Percentiles rank a stretch among this genome's conserved stretches.
Conservation (phyloP, 2,113 vertebrate species). For the Hippocampus abdominalis region DNA sequence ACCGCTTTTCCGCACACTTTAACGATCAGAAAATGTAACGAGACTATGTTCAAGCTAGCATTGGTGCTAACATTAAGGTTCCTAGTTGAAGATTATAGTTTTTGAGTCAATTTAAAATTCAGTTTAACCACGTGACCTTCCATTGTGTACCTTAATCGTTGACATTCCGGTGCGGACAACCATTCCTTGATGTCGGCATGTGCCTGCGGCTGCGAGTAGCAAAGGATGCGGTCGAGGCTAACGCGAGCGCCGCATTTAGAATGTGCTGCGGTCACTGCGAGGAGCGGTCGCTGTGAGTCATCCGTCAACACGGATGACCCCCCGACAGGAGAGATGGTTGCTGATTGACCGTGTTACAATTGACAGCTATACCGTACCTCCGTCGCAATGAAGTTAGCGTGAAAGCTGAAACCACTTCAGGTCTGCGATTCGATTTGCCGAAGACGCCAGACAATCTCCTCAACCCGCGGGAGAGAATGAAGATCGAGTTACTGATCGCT, state of each 20-base stretch:
- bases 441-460: conserved; percentile 56
- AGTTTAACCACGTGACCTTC: not conserved
- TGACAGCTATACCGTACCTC: conserved; percentile 48
- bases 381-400: conserved; percentile 44
- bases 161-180: not conserved
- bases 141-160: not conserved
- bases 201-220: conserved; percentile 13
- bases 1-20: not conserved
- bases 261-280: conserved; percentile 49
- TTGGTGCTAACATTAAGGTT: not conserved
- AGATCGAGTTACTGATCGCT: conserved; percentile 46
- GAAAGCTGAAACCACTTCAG: conserved; percentile 64
- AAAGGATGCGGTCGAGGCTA: conserved; percentile 37
- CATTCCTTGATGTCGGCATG: not conserved
- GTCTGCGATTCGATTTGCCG: conserved; percentile 52
- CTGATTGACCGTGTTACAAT: conserved; percentile 40
- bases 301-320: conserved; percentile 41
- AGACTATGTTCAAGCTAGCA: not conserved
- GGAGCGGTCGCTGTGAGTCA: conserved; percentile 64
- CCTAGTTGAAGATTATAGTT: not conserved
- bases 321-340: conserved; percentile 14
- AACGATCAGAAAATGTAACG: not conserved
- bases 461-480: conserved; percentile 22
- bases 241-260: conserved; percentile 46
- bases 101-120: not conserved